A percentile compares a stretch with the other conserved stretches of the same genome.
Evolutionary conservation across 2,888 invertebrate species (phyloP).

Genomic region (Ellobium chinense): DNA sequence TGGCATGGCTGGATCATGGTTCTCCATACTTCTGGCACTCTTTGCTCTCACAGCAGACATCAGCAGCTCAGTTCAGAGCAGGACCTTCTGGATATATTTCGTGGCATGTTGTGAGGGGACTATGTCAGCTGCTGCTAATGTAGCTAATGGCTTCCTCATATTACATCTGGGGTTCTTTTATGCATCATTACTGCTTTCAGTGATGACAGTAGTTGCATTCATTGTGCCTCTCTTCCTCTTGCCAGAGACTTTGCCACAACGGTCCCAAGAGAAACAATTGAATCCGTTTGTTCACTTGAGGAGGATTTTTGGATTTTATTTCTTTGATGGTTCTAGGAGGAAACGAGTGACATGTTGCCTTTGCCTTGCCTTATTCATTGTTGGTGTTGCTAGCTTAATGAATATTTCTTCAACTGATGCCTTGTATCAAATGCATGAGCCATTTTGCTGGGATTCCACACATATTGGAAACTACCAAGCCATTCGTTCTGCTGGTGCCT

Average conservation of each 20-base stretch:
- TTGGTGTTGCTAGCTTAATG: neutral
- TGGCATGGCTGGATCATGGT: conserved; percentile 43
- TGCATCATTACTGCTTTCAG: neutral
- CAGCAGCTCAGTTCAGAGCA: neutral
- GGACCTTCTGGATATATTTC: conserved; percentile 28
- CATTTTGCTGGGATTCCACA: conserved; percentile 45
- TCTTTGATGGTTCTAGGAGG: conserved; percentile 24
- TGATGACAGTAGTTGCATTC: neutral
- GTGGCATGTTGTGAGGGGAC: neutral
- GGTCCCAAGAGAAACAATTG: neutral
- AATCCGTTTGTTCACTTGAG: neutral
- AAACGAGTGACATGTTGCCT: conserved; percentile 10
- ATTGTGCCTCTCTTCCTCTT: conserved; percentile 28
- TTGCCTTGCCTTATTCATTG: conserved; percentile 1
- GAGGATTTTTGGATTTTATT: conserved; percentile 44
- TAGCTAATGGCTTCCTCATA: conserved; percentile 39
- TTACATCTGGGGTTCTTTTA: conserved; percentile 25
- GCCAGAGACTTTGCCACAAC: conserved; percentile 38
- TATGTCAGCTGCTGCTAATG: neutral
- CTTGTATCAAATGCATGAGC: conserved; percentile 32
- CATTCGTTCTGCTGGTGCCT: conserved; percentile 9
- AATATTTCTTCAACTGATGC: conserved; percentile 24
- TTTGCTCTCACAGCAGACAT: conserved; percentile 42
- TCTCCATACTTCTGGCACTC: conserved; percentile 22
- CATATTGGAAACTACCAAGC: conserved; percentile 41